Evolutionary conservation across 2,888 invertebrate species (phyloP), one percentile per base, ranked within the genome.

Genomic region (Drosophila macrospina): DNA sequence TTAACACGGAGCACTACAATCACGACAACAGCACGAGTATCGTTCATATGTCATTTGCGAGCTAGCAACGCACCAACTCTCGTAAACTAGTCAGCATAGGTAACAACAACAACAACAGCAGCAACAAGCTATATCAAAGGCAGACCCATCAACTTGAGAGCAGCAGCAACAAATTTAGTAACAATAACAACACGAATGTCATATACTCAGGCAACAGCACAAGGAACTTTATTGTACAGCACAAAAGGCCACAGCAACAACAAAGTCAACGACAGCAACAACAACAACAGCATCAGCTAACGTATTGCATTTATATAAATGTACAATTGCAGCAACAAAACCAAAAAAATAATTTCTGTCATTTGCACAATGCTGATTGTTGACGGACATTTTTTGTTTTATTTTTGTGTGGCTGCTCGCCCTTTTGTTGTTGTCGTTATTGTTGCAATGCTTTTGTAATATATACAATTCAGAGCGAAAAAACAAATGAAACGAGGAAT

Each of bases 1-100:
- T 97, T 75, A 96, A 96, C 93, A 94, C 94, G 77, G 96, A 96
- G 91, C 92, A 92, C 75, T 91, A 85, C 60, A 92, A 91, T 80
- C 92, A 92, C 78, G 91, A 91, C 73, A 89, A 88, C 68, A 91
- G 86, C 85, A 91, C 89, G 74, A 90, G 89, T 80, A 90, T 90
- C 70, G 78, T 88, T 55, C 78, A 78, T 11, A 67, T 86, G 69
- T 74, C 80, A 44, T 75, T 88, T 86, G 82, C 86, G 78, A 91
- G 91, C 91, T 91, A 91, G 92, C 91, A 87, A 66, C 70, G 75
- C 78, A 75, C 78, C 80, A 90, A 74, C 77, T 67, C 59, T 47
- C 26, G 34, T 34, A 64, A 65, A 77, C 74, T 84, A 82, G 84
- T 86, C 84, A 77, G 65, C 54, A 60, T 55, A 60, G 70, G 63